A percentile compares a stretch with the other conserved stretches of the same genome.
These are phyloP conservation scores for Echeneis naucrates DNA, from an alignment of 2,797 vertebrate genomes.

Conservation along the genomic window DNA sequence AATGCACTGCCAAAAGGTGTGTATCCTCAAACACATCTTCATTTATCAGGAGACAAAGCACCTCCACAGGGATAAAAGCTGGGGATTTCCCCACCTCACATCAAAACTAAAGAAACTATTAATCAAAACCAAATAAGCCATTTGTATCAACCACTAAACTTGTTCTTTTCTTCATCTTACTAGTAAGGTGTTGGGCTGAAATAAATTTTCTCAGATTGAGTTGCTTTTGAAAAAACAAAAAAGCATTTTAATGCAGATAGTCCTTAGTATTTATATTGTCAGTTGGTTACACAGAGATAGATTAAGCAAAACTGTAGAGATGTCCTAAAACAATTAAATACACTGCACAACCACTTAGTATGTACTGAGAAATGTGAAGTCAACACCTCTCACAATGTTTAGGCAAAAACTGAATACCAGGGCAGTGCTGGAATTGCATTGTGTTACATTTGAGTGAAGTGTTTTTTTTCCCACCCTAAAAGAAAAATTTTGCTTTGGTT, in stretches of 20 bases:
- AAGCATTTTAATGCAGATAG: not conserved
- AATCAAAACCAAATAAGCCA: conserved; percentile 8
- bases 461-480: not conserved
- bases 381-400: not conserved
- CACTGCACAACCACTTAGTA: not conserved
- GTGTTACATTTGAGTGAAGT: not conserved
- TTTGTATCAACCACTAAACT: conserved; percentile 26
- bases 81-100: conserved; percentile 55
- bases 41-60: conserved; percentile 36
- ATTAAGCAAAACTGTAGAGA: not conserved
- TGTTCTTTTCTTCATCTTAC: conserved; percentile 25
- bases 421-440: not conserved
- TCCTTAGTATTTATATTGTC: not conserved
- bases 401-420: not conserved
- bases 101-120: conserved; percentile 33
- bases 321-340: not conserved
- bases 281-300: not conserved
- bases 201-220: not conserved
- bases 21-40: conserved; percentile 31
- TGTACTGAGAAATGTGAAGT: not conserved
- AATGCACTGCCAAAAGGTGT: conserved; percentile 42
- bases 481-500: not conserved
- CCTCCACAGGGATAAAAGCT: conserved; percentile 29
- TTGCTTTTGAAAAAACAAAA: not conserved
- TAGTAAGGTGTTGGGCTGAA: conserved; percentile 16